These are phyloP conservation scores for Drosophila histrio DNA, from an alignment of 2,888 invertebrate species.

Conservation along the genomic window DNA sequence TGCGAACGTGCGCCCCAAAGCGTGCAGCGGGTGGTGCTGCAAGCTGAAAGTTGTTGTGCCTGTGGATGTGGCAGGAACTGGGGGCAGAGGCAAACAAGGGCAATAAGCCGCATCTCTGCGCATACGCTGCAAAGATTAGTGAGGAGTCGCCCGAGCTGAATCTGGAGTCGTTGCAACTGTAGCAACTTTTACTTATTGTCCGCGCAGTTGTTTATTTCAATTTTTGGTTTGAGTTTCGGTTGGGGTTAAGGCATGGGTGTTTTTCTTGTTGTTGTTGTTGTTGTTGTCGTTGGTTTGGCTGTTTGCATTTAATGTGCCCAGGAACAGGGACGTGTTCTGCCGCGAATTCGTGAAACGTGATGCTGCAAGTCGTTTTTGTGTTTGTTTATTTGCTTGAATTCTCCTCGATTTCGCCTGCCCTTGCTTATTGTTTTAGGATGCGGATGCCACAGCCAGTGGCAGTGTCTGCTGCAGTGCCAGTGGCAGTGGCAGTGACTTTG, in stretches of 20 bases:
- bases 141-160: conserved; percentile 28
- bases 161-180: conserved; percentile 55
- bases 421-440: conserved; percentile 49
- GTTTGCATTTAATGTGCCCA: conserved; percentile 74
- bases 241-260: conserved; percentile 18
- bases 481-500: conserved; percentile 45
- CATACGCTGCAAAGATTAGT: conserved; percentile 54
- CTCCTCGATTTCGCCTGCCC: conserved; percentile 42
- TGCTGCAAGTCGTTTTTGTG: conserved; percentile 74
- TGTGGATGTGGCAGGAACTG: background rate
- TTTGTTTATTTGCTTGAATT: conserved; percentile 49
- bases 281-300: conserved; percentile 43
- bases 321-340: conserved; percentile 74
- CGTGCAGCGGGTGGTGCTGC: conserved; percentile 46
- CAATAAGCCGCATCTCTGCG: conserved; percentile 52
- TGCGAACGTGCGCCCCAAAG: conserved; percentile 61
- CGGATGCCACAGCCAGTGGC: conserved; percentile 32
- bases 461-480: conserved; percentile 17
- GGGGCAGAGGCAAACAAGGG: conserved; percentile 42
- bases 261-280: conserved; percentile 11
- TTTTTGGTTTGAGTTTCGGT: conserved; percentile 54
- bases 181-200: conserved; percentile 75
- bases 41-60: conserved; percentile 4
- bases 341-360: conserved; percentile 80
- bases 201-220: conserved; percentile 69